These are phyloP conservation scores for Protobothrops mucrosquamatus DNA, from an alignment of 2,113 vertebrate genomes.

Conservation along the genomic window DNA sequence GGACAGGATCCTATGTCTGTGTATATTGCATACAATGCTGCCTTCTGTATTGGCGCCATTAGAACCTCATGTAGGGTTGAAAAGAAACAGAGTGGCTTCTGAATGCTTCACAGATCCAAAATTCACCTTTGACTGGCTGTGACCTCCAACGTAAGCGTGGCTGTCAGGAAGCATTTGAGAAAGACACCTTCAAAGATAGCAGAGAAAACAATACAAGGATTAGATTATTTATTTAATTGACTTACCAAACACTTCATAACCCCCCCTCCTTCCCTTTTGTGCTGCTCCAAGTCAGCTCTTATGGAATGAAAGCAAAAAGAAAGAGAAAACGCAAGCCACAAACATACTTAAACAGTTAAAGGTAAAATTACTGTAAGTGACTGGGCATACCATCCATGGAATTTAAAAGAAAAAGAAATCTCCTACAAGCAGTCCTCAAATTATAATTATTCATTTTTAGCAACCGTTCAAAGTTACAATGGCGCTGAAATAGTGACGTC, in stretches of 20 bases:
- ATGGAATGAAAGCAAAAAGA: background rate
- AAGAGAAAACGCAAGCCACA: background rate
- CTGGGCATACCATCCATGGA: background rate
- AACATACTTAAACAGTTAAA: background rate
- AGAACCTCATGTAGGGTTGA: background rate
- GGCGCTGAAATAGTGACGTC: background rate
- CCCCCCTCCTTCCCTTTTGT: background rate
- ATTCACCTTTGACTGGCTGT: slow-evolving; percentile 5
- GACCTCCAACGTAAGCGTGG: background rate
- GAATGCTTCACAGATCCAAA: background rate
- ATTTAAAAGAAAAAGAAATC: background rate
- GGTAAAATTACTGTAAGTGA: background rate
- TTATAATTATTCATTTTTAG: background rate
- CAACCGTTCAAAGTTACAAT: background rate
- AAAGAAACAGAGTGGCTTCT: background rate
- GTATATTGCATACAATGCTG: background rate
- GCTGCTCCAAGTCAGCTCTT: background rate
- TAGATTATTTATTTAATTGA: background rate
- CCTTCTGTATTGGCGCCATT: background rate
- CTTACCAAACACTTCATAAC: background rate
- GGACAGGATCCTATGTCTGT: background rate
- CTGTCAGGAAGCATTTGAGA: background rate
- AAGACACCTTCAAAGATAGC: background rate
- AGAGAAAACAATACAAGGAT: background rate
- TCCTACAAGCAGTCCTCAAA: background rate